Conservation (phyloP, 2,797 vertebrate genomes). For the Myotis vivesi region DNA sequence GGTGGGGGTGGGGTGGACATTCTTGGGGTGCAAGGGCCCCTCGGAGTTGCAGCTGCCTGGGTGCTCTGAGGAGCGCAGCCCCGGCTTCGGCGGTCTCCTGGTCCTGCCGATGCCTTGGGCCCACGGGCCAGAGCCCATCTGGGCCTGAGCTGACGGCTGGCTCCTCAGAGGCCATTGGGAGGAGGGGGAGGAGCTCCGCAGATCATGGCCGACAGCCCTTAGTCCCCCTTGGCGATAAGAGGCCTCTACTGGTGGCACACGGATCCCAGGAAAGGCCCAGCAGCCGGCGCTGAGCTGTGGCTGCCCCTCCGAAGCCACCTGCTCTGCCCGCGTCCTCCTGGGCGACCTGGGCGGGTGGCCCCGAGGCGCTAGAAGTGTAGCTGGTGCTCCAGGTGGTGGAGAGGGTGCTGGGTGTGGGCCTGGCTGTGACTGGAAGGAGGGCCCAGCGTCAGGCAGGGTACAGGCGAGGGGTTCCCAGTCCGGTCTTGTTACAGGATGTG, state of each 20-base stretch:
- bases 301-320: background rate
- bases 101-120: background rate
- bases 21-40: background rate
- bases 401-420: background rate
- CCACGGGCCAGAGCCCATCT: background rate
- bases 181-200: too few relatives aligned
- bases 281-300: background rate
- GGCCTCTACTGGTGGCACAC: rapidly evolving
- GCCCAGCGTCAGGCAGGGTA: background rate
- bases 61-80: rapidly evolving
- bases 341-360: background rate
- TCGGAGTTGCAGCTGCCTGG: background rate
- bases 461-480: background rate
- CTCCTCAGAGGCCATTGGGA: background rate
- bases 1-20: rapidly evolving
- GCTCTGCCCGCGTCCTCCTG: background rate
- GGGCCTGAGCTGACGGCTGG: background rate
- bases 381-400: background rate
- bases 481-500: background rate
- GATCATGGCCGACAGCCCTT: rapidly evolving
- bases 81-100: rapidly evolving
- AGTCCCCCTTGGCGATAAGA: too few relatives aligned
- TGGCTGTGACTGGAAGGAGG: background rate
- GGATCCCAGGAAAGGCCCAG: rapidly evolving
- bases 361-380: background rate